Evolutionary conservation across 1,140 invertebrate genomes (phyloP), one percentile per base, ranked within the genome.

Genomic region (Pseudomyrmex gracilis): DNA sequence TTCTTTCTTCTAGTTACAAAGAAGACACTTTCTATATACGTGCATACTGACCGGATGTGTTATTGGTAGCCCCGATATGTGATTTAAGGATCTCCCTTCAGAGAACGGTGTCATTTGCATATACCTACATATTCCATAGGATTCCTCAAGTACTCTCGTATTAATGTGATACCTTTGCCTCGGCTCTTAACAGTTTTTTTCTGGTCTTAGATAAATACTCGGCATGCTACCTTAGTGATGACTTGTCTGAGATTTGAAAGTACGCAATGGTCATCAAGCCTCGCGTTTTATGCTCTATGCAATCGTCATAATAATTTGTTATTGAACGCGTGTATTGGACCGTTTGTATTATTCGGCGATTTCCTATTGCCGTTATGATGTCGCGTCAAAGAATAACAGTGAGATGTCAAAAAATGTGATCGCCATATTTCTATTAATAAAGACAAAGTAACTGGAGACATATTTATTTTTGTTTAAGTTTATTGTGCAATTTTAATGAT

Each of bases 181-280:
- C 73, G 74, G 74, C 86, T 88, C 87, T 89, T 82, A 84, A 88
- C 88, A 88, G 88, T 89, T 89, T 82, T 88, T 88, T 89, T 88
- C 85, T 89, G 87, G 82, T 71, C 88, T 89, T 88, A 85, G 82
- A 85, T 89, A 89, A 89, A 89, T 84, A 89, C 85, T 83, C 66
- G 66, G n/a, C 85, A 89, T 89, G 76, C 74, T 13, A 49, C 12
- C 53, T 63, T 53, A 55, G 22, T 51, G 61, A 66, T 89, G 87
- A 89, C 84, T 84, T 73, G 55, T 77, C 60, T 58, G 60, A 83
- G 85, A 76, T 68, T 78, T 45, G 12, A 60, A 80, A 70, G 53
- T 80, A 70, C 43, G 66, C 51, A 49, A 76, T 24, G 43, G 64
- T 45, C 74, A 78, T 68, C 53, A 47, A 67, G 74, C 17, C 17